Evolutionary conservation across 1,140 invertebrate species (phyloP), one percentile per base, ranked within the genome.

Genomic region (Calephelis virginiensis): DNA sequence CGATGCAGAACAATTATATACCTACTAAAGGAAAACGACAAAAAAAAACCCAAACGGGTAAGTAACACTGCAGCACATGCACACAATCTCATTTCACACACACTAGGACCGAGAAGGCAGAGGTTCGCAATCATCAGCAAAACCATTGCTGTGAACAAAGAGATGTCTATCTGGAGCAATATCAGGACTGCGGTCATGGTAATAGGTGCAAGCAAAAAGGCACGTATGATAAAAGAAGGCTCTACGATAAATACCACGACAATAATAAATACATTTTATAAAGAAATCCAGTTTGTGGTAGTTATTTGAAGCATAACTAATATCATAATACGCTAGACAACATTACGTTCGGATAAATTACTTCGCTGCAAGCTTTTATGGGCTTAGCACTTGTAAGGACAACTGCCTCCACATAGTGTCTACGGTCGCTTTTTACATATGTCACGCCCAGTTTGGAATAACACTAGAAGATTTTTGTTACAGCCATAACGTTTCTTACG

Each of bases 121-220:
- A 43, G 13, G 28, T 49, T 64, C 12, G 40, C 37, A 53, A 50
- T 37, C 53, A 53, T 12, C 14, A 56, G 50, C 50, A 38, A 64
- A 48, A 53, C 49, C 48, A 53, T 64, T 14, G 49, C 49, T 56
- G 45, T 43, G 49, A 59, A 64, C 49, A 64, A 64, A 64, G 63
- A 64, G 49, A 64, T 43, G 48, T 63, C 53, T 56, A 56, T 56
- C 53, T 56, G 28, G 28, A 56, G 53, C 28, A 56, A 56, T 56
- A 56, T 37, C 14, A 28, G 28, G 53, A 17, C 14, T 37, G 37
- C 17, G 53, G 28, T 38, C 56, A 59, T 12, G 56, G 56, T 59
- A 11, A 59, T 59, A 40, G 56, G 56, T 59, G 56, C 12, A 11
- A 59, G 56, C 56, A 28, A 59, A 28, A 59, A 8, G 12, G 10